Conservation (phyloP, 1,140 invertebrate genomes). For the Musca domestica region DNA sequence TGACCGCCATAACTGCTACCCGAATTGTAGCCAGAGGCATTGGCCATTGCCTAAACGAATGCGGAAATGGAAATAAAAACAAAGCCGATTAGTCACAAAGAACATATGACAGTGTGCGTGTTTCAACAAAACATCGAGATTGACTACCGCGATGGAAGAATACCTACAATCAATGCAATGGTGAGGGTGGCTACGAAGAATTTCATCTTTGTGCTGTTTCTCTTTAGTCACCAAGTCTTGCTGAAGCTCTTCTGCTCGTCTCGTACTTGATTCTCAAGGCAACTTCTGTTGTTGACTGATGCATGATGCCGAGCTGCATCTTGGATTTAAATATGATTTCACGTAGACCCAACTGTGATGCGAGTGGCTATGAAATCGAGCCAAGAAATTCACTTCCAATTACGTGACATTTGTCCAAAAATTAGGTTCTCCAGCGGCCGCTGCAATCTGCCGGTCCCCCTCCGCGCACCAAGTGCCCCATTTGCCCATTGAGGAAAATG, state of each 20-base stretch:
- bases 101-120: too few species aligned
- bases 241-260: constrained; percentile 29
- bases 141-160: background rate
- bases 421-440: too few species aligned
- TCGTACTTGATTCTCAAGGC: constrained; percentile 32
- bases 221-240: constrained; percentile 25
- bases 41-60: constrained; percentile 39
- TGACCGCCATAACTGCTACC: constrained; percentile 23
- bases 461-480: background rate
- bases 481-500: too few species aligned
- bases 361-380: background rate
- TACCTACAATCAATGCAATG: constrained; percentile 51
- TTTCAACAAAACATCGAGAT: background rate
- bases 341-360: background rate
- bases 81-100: background rate
- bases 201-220: constrained; percentile 41
- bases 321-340: constrained; percentile 52
- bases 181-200: constrained; percentile 43
- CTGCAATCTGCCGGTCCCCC: background rate
- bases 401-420: constrained; percentile 45
- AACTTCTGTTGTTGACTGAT: constrained; percentile 48
- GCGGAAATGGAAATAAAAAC: constrained; percentile 8
- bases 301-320: constrained; percentile 30
- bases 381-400: constrained; percentile 8
- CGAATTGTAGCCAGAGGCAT: constrained; percentile 37